phyloP scores from a whole-genome alignment of 1,140 invertebrate genomes.

The Protaetia brevitarsis region DNA sequence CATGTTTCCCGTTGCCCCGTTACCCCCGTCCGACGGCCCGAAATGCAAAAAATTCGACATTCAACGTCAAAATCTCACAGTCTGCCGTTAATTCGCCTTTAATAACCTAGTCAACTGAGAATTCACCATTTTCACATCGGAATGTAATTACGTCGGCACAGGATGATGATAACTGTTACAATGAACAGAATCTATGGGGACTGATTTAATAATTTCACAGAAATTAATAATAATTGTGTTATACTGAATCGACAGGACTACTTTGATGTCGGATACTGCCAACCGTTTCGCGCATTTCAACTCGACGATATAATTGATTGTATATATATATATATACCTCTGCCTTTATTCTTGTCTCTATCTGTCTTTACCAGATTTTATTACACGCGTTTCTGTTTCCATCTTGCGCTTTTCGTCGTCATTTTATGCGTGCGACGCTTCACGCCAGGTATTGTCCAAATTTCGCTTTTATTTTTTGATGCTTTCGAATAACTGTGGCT shows the following conservation, averaged over 20 bases:
- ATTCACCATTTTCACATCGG: constrained; percentile 19
- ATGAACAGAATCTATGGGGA: constrained; percentile 31
- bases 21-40: neutral
- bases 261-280: constrained; percentile 36
- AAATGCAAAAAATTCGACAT: neutral
- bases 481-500: neutral
- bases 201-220: constrained; percentile 42
- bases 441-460: neutral
- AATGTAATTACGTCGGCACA: constrained; percentile 22
- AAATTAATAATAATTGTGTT: constrained; percentile 44
- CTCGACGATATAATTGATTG: neutral
- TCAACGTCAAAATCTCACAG: neutral
- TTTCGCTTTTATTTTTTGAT: neutral
- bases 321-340: neutral
- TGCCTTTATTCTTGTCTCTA: neutral
- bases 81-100: constrained; percentile 21
- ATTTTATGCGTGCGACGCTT: neutral
- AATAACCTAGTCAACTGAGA: constrained; percentile 24
- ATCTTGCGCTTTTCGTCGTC: neutral
- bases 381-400: neutral
- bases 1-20: neutral
- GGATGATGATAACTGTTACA: constrained; percentile 22
- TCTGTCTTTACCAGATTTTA: neutral
- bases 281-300: neutral
- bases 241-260: constrained; percentile 38